These are phyloP conservation scores for Dyspetes luteomarginatus DNA, from an alignment of 2,888 invertebrate genomes.

Conservation along the genomic window DNA sequence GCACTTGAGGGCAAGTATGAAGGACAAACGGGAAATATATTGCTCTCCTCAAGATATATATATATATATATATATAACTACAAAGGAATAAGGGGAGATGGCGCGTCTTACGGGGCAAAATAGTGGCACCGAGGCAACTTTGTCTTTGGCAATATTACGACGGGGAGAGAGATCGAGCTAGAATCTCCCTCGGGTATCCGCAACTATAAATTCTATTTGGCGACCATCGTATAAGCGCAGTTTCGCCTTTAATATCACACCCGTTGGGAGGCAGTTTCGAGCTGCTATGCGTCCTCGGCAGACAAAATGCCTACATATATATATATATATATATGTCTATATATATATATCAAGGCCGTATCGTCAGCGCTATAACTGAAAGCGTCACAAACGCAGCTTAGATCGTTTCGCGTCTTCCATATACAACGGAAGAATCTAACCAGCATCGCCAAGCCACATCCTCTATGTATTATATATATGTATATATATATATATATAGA, in stretches of 20 bases:
- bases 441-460: too few relatives aligned
- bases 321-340: neutral
- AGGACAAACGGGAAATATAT: too few relatives aligned
- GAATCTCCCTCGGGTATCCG: constrained; percentile 60
- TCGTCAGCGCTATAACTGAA: neutral
- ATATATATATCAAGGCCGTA: neutral
- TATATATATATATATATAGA: neutral
- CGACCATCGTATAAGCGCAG: constrained; percentile 51
- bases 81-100: neutral
- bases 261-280: constrained; percentile 75
- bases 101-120: neutral
- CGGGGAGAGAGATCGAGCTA: constrained; percentile 61
- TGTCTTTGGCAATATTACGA: neutral
- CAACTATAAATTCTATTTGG: constrained; percentile 77
- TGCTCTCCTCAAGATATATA: neutral
- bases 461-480: neutral
- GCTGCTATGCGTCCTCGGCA: constrained; percentile 62
- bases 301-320: neutral
- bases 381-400: neutral
- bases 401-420: neutral
- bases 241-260: constrained; percentile 75
- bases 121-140: neutral
- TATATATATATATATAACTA: neutral
- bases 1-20: too few relatives aligned
- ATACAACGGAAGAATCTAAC: neutral